These are phyloP conservation scores for Porphyrio hochstetteri DNA, from an alignment of 2,113 vertebrate genomes.

Conservation along the genomic window DNA sequence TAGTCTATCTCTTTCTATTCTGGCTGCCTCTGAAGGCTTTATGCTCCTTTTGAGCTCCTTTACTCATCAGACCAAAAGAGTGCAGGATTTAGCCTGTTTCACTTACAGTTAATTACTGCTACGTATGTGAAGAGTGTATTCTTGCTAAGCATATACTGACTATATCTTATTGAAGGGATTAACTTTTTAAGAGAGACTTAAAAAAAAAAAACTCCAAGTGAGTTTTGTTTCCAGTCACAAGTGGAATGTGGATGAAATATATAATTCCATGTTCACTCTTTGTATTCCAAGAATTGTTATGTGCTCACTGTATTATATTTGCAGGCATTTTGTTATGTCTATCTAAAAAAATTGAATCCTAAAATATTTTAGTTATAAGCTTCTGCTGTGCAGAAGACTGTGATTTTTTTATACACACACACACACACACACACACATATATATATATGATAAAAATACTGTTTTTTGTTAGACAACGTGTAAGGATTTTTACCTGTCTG, in stretches of 20 bases:
- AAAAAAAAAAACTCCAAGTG: neutral
- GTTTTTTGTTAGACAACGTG: slow-evolving; percentile 74
- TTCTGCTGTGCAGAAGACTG: slow-evolving; percentile 82
- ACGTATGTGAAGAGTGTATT: slow-evolving; percentile 14
- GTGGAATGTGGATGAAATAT: slow-evolving; percentile 35
- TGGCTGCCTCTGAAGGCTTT: neutral
- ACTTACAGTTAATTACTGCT: slow-evolving; percentile 9
- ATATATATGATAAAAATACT: slow-evolving; percentile 60
- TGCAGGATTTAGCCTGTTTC: neutral
- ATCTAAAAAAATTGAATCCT: slow-evolving; percentile 58
- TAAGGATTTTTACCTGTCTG: slow-evolving; percentile 74
- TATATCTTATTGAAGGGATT: slow-evolving; percentile 21
- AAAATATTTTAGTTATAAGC: slow-evolving; percentile 75
- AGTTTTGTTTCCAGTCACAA: slow-evolving; percentile 39
- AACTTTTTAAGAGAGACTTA: slow-evolving; percentile 28
- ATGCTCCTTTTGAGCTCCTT: neutral
- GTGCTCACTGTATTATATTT: slow-evolving; percentile 67
- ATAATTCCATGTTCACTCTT: slow-evolving; percentile 60
- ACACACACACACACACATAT: neutral
- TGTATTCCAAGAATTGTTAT: slow-evolving; percentile 52
- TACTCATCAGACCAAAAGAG: neutral
- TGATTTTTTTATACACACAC: slow-evolving; percentile 70
- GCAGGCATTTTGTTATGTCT: slow-evolving; percentile 76
- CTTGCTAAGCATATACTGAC: neutral
- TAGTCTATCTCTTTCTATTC: neutral